Base-by-base conservation (phyloP, 2,888 invertebrate species). In the Enoplolaimus lenunculus region DNA sequence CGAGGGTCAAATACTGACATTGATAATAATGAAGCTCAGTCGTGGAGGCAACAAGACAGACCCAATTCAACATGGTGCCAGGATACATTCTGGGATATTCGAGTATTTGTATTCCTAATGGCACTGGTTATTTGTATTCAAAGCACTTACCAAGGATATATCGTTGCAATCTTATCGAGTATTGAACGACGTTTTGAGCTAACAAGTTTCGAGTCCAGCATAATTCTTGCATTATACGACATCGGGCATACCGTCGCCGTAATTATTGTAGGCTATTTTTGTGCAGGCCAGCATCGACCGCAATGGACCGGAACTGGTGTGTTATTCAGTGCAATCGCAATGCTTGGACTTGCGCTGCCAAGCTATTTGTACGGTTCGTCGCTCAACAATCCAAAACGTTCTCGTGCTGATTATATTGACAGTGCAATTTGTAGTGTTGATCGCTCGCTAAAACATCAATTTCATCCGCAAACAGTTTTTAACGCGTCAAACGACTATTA, bases 201-300 rank as follows among this genome's bases (percentile, higher is more conserved):
- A 2, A n/a, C 60, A 1, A 45, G 31, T 1, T 75, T 74, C 60
- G 73, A 75, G 64, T 74, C 75, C 0, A 77, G 77, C 16, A 69
- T 75, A 60, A 70, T 77, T 2, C 72, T 77, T 34, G 75, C 77
- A 26, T 65, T 75, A 71, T 76, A 77, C 70, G 77, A 77, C 68
- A 74, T 77, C 26, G 77, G 76, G 29, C 76, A 77, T 69, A 77
- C 77, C 1, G 68, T 75, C 13, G 74, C 77, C 33, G 75, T 77
- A 30, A 71, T 77, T 0, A 72, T 76, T 29, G 74, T 76, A 31
- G 76, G 77, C n/a, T 75, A 77, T 70, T 76, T 76, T 67, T 76
- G 75, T 64, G 74, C 75, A 60, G 73, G 73, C 16, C 73, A 73
- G 13, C 75, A 77, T 71, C 70, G 76, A 60, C 77, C 77, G 2